Evolutionary conservation across 2,113 vertebrate genomes (phyloP).

Genomic region (Andinoacara biseriatus): DNA sequence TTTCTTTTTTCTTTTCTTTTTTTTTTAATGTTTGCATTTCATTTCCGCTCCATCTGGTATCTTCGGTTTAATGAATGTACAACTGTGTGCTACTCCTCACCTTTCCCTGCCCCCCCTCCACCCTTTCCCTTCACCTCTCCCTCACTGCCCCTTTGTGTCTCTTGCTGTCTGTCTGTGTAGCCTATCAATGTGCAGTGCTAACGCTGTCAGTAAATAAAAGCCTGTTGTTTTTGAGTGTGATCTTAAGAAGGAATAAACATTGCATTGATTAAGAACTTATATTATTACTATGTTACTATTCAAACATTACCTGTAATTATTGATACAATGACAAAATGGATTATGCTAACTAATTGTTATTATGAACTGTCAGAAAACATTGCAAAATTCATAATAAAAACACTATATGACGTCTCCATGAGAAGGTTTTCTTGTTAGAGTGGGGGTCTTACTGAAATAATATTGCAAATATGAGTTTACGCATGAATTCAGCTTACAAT

Average conservation of each 20-base stretch:
- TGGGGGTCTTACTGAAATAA: not conserved
- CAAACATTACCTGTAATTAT: constrained; percentile 79
- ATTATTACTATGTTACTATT: constrained; percentile 81
- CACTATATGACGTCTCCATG: constrained; percentile 76
- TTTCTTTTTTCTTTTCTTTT: not conserved
- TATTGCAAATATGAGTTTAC: not conserved
- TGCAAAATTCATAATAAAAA: constrained; percentile 86
- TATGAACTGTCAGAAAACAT: constrained; percentile 78
- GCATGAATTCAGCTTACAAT: not conserved
- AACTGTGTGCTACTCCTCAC: constrained; percentile 72
- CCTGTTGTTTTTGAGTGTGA: constrained; percentile 84
- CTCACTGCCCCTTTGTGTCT: constrained; percentile 68
- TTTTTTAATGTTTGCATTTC: not conserved
- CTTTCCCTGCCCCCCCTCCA: constrained; percentile 26
- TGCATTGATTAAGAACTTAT: constrained; percentile 81
- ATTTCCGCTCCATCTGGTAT: constrained; percentile 45
- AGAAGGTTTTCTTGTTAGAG: constrained; percentile 32
- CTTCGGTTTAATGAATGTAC: constrained; percentile 76
- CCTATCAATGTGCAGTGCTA: constrained; percentile 85
- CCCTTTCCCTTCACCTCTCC: constrained; percentile 35
- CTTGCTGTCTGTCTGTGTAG: constrained; percentile 83
- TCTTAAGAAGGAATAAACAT: constrained; percentile 81
- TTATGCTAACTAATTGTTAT: constrained; percentile 79
- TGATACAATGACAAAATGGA: constrained; percentile 75
- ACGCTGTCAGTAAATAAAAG: constrained; percentile 83